These are phyloP conservation scores for Teleogryllus oceanicus DNA, from an alignment of 2,888 invertebrate species.

Conservation along the genomic window DNA sequence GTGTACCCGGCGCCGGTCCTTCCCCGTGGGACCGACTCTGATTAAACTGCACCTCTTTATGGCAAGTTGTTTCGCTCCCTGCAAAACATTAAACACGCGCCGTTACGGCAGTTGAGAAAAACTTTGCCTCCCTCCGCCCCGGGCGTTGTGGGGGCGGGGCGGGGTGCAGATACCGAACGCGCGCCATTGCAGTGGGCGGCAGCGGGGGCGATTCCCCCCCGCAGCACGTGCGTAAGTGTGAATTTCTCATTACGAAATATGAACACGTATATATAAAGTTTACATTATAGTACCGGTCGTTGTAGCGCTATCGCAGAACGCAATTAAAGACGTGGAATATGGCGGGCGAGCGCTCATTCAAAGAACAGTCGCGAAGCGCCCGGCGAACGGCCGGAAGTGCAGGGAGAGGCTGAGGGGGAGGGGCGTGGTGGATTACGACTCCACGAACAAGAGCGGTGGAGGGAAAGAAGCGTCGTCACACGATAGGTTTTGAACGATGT, in stretches of 20 bases:
- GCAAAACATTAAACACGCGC: slow-evolving; percentile 9
- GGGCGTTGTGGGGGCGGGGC: background rate
- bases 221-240: background rate
- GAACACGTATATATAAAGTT: background rate
- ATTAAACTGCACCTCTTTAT: slow-evolving; percentile 18
- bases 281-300: background rate
- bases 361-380: background rate
- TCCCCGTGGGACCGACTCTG: background rate
- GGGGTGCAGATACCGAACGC: background rate
- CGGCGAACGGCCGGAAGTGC: too few species aligned
- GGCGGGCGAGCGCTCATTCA: background rate
- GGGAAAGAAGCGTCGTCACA: too few species aligned
- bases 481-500: too few species aligned
- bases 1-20: slow-evolving; percentile 12
- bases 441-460: too few species aligned
- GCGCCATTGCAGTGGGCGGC: background rate
- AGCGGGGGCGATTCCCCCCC: background rate
- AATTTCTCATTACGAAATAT: slow-evolving; percentile 18
- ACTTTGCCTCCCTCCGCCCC: background rate
- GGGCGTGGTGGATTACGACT: too few species aligned
- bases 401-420: too few species aligned
- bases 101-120: background rate
- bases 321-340: slow-evolving; percentile 6
- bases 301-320: background rate
- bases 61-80: slow-evolving; percentile 7